These are phyloP conservation scores for Cinclus cinclus DNA, from an alignment of 2,113 vertebrate species.

Conservation along the genomic window DNA sequence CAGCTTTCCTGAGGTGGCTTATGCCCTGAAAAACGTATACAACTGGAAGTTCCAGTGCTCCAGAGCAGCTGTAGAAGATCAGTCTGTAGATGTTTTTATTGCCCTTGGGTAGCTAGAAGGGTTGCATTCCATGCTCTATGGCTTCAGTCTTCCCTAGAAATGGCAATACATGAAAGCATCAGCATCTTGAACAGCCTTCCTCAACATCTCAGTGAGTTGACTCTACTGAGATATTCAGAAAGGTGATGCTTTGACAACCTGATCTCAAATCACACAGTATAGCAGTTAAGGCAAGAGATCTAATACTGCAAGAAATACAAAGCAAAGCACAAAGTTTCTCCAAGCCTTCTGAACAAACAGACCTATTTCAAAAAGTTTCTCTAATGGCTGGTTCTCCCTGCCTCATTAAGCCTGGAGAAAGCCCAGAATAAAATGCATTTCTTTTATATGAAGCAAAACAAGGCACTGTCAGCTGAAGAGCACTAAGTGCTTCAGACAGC, in stretches of 20 bases:
- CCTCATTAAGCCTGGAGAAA: neutral
- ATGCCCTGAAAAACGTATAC: neutral
- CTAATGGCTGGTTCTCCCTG: neutral
- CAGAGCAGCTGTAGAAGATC: neutral
- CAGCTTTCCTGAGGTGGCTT: neutral
- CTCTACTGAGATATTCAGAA: neutral
- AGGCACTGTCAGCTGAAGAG: neutral
- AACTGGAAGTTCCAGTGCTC: conserved; percentile 1
- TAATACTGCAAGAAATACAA: neutral
- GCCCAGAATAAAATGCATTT: neutral
- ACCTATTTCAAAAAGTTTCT: neutral
- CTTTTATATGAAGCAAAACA: neutral
- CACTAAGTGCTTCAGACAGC: neutral
- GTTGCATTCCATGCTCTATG: neutral
- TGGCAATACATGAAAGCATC: neutral
- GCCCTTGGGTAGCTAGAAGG: neutral
- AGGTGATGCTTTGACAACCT: neutral
- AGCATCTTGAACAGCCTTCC: neutral
- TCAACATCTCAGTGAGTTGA: neutral
- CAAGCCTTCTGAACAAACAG: neutral
- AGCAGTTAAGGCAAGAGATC: neutral
- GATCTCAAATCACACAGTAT: neutral
- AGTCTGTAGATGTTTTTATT: neutral
- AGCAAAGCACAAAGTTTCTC: neutral
- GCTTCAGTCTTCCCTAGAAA: conserved; percentile 21